Percentiles rank a stretch among this genome's conserved stretches.
These are phyloP conservation scores for Ameiurus melas DNA, from an alignment of 2,113 vertebrate genomes.

Conservation along the genomic window DNA sequence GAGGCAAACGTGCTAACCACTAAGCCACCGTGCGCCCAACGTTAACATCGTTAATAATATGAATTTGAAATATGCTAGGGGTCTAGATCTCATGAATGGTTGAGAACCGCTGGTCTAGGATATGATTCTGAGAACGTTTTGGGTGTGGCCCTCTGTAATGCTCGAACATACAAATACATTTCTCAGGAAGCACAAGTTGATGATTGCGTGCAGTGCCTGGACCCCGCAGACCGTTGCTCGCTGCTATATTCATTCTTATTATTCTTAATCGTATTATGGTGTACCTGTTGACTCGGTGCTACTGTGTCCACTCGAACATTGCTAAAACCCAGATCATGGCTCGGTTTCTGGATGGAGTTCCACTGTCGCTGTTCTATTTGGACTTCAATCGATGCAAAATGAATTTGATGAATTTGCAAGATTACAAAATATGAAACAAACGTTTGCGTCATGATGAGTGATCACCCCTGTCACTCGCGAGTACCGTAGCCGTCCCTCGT, in stretches of 20 bases:
- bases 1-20: too few species aligned
- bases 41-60: too few species aligned
- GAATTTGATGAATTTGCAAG: neutral
- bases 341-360: neutral
- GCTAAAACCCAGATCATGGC: neutral
- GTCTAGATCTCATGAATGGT: too few species aligned
- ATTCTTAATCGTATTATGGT: neutral
- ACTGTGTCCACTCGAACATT: neutral
- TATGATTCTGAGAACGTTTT: neutral
- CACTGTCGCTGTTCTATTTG: neutral
- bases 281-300: neutral
- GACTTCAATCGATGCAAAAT: slow-evolving; percentile 5
- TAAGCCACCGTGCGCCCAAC: too few species aligned
- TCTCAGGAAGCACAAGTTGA: neutral
- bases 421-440: neutral
- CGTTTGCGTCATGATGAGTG: neutral
- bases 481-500: neutral
- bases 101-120: neutral
- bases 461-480: neutral
- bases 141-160: neutral
- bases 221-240: neutral
- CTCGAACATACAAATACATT: neutral
- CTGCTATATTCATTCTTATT: neutral
- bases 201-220: neutral
- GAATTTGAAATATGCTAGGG: too few species aligned